Evolutionary conservation across 2,888 invertebrate species (phyloP), one percentile per base, ranked within the genome.

Genomic region (Rotaria socialis): DNA sequence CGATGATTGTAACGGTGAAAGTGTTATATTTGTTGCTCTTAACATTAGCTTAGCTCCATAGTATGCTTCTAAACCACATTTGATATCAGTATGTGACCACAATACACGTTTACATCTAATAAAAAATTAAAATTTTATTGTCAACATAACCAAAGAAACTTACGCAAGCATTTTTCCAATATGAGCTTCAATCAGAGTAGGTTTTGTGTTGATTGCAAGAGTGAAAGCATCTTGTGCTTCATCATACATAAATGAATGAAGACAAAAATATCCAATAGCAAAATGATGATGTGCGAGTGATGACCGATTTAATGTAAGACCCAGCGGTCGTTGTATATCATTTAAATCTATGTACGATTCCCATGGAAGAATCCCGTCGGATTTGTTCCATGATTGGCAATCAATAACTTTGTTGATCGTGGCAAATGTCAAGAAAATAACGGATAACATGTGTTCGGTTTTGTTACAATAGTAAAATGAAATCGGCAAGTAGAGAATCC

Each of bases 241-340:
- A n/a, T 80, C 80, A 47, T 80, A 80, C 80, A 47, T 43, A n/a
- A 80, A 80, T 43, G 80, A 80, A 7, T 80, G 80, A 14, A 80
- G n/a, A 47, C 80, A 80, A 19, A 80, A 11, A 80, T 80, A 80
- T n/a, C 80, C 80, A 47, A 80, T 22, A 10, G 43, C 24, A 47
- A 80, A 80, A 80, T 80, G 80, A 47, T 80, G 24, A n/a, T 80
- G 80, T 1, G 43, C 47, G 0, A 80, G 4, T 80, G 80, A 80
- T 19, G 67, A 67, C 16, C 6, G 67, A 35, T 67, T 19, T 0
- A 67, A 14, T 35, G 16, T 35, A 7, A 67, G 35, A 67, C 67
- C 67, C 4, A 67, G 35, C 35, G 67, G 67, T 35, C 67, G 67
- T 67, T 67, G 35, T 6, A 41, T 67, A 19, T 67, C 35, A 67